phyloP scores from a whole-genome alignment of 2,888 invertebrate genomes.

The Abrostola triplasia region DNA sequence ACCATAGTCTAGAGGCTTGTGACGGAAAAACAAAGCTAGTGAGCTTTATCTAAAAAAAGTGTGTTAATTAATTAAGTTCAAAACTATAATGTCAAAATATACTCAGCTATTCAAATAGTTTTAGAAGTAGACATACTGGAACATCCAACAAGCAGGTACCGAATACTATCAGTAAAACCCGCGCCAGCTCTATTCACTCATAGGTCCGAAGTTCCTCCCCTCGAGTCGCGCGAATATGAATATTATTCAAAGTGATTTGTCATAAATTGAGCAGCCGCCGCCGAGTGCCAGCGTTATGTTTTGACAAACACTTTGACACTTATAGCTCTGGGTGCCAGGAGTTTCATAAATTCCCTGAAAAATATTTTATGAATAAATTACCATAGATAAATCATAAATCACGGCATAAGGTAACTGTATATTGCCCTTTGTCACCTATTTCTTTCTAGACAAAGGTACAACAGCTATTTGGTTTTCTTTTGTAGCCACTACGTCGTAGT shows the following conservation, averaged over 20 bases:
- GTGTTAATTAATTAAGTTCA: too few species aligned
- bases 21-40: too few species aligned
- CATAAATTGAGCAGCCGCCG: constrained; percentile 73
- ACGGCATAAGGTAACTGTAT: not conserved
- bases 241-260: constrained; percentile 81
- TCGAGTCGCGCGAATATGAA: constrained; percentile 69
- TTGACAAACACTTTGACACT: constrained; percentile 31
- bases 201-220: constrained; percentile 31
- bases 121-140: too few species aligned
- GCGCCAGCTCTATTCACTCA: constrained; percentile 10
- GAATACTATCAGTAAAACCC: not conserved
- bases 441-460: too few species aligned
- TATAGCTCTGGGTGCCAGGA: not conserved
- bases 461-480: too few species aligned
- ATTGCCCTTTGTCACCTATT: not conserved
- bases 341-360: not conserved
- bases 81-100: too few species aligned
- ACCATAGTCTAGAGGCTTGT: too few species aligned
- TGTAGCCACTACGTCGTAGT: too few species aligned
- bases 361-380: not conserved
- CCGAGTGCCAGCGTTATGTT: constrained; percentile 17
- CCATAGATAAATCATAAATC: not conserved
- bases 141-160: not conserved
- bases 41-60: too few species aligned
- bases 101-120: too few species aligned